Evolutionary conservation across 2,113 vertebrate genomes (phyloP).

Genomic region (Macrotus californicus): DNA sequence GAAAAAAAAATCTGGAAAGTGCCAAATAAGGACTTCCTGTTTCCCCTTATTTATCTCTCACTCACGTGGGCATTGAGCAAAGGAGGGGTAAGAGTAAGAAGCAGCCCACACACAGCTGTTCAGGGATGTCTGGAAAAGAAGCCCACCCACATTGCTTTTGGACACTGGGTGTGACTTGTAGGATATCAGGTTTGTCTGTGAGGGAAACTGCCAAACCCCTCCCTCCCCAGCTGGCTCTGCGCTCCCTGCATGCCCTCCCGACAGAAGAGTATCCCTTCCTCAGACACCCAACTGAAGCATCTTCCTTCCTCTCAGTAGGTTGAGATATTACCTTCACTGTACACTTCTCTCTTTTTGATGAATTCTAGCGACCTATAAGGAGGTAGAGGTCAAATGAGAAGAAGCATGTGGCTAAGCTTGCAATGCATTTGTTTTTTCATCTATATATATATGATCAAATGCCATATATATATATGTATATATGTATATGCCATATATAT

Average conservation of each 20-base stretch:
- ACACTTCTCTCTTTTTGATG: neutral
- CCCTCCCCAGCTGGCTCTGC: neutral
- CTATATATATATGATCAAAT: neutral
- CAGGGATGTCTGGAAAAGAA: constrained; percentile 63
- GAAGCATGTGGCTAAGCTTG: neutral
- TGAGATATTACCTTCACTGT: neutral
- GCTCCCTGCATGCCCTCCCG: constrained; percentile 34
- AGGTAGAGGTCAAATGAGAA: neutral
- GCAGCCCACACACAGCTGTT: constrained; percentile 68
- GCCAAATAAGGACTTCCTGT: constrained; percentile 73
- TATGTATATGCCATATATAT: no score
- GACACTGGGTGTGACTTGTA: constrained; percentile 66
- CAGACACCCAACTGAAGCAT: neutral
- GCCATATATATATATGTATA: neutral
- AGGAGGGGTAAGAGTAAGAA: constrained; percentile 23
- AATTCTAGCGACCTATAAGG: neutral
- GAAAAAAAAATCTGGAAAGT: neutral
- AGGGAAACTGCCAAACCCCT: constrained; percentile 49
- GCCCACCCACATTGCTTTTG: constrained; percentile 70
- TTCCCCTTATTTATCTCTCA: constrained; percentile 61
- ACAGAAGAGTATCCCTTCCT: neutral
- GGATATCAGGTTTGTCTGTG: constrained; percentile 65
- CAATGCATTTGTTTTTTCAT: neutral
- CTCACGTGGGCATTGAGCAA: constrained; percentile 39
- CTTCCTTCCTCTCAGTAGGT: neutral